phyloP scores from a whole-genome alignment of 2,113 vertebrate species.

The Naja naja region DNA sequence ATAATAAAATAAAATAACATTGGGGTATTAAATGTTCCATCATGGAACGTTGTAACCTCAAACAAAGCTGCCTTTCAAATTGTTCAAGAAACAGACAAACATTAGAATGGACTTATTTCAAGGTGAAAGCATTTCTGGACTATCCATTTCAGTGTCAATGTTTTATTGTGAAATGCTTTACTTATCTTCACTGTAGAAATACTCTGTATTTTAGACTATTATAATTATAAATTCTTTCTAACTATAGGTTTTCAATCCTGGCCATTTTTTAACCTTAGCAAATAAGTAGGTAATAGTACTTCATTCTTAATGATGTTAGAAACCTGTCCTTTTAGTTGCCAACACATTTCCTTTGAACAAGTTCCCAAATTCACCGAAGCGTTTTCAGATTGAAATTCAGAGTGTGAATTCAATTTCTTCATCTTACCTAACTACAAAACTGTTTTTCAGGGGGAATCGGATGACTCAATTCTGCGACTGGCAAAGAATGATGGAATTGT shows the following conservation, averaged over 20 bases:
- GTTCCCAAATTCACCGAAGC: not conserved
- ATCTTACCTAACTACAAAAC: not conserved
- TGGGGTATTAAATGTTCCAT: not conserved
- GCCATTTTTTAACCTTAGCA: not conserved
- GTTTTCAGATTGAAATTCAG: not conserved
- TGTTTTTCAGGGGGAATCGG: constrained; percentile 80
- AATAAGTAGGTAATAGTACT: not conserved
- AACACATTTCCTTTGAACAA: not conserved
- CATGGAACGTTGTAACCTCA: not conserved
- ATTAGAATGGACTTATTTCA: not conserved
- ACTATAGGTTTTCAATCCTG: not conserved
- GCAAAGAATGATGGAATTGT: constrained; percentile 86
- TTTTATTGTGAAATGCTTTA: not conserved
- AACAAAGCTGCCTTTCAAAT: not conserved
- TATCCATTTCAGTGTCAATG: not conserved
- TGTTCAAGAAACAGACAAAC: not conserved
- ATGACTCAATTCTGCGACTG: constrained; percentile 92
- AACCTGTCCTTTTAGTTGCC: not conserved
- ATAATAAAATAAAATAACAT: not conserved
- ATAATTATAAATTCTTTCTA: not conserved
- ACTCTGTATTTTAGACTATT: not conserved
- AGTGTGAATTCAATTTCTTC: not conserved
- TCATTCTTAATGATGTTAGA: not conserved
- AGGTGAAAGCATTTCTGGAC: not conserved
- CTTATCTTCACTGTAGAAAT: not conserved